These are phyloP conservation scores for Tachysurus vachellii DNA, from an alignment of 2,113 vertebrate genomes.

Conservation along the genomic window DNA sequence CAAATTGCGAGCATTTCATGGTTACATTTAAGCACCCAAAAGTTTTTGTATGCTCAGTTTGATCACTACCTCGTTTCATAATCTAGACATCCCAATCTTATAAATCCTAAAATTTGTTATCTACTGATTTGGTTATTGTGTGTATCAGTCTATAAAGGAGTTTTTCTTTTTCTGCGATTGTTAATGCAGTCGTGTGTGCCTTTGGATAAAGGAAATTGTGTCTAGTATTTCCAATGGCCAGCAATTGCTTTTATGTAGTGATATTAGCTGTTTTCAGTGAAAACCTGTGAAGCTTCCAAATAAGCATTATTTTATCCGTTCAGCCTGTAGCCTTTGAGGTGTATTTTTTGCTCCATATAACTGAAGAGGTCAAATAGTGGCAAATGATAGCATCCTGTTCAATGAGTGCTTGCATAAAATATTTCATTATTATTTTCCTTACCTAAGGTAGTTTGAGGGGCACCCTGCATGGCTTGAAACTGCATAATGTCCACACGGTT, in stretches of 20 bases:
- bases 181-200: neutral
- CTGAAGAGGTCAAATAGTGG: neutral
- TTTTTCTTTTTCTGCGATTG: neutral
- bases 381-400: neutral
- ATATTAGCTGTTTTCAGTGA: neutral
- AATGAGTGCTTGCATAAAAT: neutral
- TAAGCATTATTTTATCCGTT: neutral
- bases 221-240: neutral
- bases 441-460: slow-evolving; percentile 90
- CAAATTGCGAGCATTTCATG: slow-evolving; percentile 45
- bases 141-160: neutral
- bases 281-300: neutral
- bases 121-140: neutral
- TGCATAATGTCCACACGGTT: slow-evolving; percentile 94
- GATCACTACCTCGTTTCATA: slow-evolving; percentile 25
- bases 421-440: slow-evolving; percentile 61
- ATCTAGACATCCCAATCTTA: neutral
- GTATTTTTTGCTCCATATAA: neutral
- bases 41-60: slow-evolving; percentile 33
- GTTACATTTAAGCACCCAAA: slow-evolving; percentile 37
- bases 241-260: neutral
- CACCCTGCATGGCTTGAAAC: slow-evolving; percentile 85
- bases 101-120: neutral
- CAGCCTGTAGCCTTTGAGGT: neutral
- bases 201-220: neutral